Evolutionary conservation across 2,888 invertebrate genomes (phyloP).

Genomic region (Apodemia mormo): DNA sequence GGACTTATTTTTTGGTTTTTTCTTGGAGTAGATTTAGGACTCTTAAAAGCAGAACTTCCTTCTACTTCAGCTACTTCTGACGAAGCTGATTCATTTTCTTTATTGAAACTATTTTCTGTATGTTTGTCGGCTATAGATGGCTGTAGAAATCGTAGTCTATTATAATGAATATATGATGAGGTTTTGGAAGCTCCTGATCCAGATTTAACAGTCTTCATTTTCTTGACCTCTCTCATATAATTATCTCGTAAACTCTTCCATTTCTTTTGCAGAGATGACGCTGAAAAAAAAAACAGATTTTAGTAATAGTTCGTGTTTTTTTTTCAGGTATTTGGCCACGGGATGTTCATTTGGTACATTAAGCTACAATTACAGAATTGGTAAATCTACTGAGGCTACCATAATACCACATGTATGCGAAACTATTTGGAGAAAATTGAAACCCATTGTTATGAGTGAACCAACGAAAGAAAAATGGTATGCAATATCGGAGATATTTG

Average conservation of each 20-base stretch:
- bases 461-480: constrained; percentile 37
- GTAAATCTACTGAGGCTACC: constrained; percentile 36
- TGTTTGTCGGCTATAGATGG: constrained; percentile 32
- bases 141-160: constrained; percentile 37
- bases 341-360: constrained; percentile 39
- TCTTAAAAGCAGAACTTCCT: too few species aligned
- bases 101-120: constrained; percentile 34
- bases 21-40: constrained; percentile 29
- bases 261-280: constrained; percentile 36
- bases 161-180: constrained; percentile 35
- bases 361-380: constrained; percentile 38
- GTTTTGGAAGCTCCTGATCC: constrained; percentile 39
- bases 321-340: constrained; percentile 36
- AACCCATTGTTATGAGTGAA: constrained; percentile 34
- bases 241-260: constrained; percentile 38
- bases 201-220: constrained; percentile 34
- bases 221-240: constrained; percentile 38
- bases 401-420: constrained; percentile 39
- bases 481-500: constrained; percentile 36
- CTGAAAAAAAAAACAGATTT: constrained; percentile 34
- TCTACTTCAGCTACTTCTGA: too few species aligned
- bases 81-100: constrained; percentile 28
- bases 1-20: constrained; percentile 37
- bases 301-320: constrained; percentile 31
- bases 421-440: constrained; percentile 38